Conservation (phyloP, 2,113 vertebrate species). For the Acrocephalus arundinaceus region DNA sequence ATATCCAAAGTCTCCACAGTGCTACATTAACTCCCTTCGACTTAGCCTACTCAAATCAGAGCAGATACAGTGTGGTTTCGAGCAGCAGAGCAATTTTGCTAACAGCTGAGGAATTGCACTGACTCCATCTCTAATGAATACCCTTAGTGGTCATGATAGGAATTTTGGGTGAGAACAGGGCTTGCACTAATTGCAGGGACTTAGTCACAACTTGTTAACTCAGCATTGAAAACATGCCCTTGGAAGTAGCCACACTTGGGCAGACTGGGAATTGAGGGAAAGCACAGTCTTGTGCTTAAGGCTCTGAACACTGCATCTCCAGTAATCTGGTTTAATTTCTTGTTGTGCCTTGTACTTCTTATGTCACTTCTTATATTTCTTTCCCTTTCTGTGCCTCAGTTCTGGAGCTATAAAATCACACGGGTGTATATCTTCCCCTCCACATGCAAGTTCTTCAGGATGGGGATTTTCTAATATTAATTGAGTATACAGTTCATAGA, state of each 20-base stretch:
- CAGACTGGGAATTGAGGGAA: background rate
- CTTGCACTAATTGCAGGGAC: background rate
- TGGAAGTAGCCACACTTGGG: background rate
- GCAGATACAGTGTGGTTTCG: background rate
- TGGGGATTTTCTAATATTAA: background rate
- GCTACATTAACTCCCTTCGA: background rate
- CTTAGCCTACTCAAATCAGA: background rate
- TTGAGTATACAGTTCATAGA: background rate
- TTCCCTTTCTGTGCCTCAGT: background rate
- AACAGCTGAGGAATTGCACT: background rate
- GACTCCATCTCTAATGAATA: background rate
- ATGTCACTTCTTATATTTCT: background rate
- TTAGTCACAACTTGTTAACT: conserved; percentile 25
- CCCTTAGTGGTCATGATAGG: background rate
- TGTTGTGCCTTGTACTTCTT: background rate
- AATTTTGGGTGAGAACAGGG: background rate
- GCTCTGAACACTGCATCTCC: background rate
- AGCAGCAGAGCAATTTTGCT: background rate
- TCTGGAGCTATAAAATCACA: background rate
- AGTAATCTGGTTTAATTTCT: background rate
- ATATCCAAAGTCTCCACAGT: background rate
- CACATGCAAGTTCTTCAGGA: background rate
- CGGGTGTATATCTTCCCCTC: background rate
- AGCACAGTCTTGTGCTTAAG: background rate
- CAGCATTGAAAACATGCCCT: background rate